Base-by-base conservation (phyloP, 2,797 vertebrate species). In the Merluccius polli region DNA sequence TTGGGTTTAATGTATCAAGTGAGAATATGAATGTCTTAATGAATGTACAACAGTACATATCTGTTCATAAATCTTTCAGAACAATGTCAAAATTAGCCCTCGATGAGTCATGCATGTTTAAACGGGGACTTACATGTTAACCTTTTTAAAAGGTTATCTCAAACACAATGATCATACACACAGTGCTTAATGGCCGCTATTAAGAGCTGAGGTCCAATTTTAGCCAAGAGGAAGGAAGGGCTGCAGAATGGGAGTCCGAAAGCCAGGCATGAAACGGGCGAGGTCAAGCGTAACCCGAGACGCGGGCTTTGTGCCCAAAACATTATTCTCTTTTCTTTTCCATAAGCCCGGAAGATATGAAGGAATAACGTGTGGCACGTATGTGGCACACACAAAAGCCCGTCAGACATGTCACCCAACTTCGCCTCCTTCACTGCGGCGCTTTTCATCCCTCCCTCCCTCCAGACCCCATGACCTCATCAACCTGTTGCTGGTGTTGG, bases 191-290 rank as follows among this genome's bases (percentile, higher is more conserved):
- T 90, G 90, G 90, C 91, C 84, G 91, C 89, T 81, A 84, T 81
- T 30, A 21, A 77, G 78, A 79, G 80, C 79, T 16, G 32, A 75
- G 36, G 78, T 84, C 83, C 90, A 89, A 86, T 90, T 94, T 91
- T 92, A 93, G 91, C 86, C 2, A 29, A 83, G 78, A 84, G 93
- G 91, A 92, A 94, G 92, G 91, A 93, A 93, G 90, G 89, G 88
- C 86, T 86, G 82, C 85, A 89, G 89, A 89, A 88, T 69, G 74
- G 83, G 75, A 87, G 85, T 85, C 75, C 69, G 1, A 77, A 78
- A 85, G 84, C 85, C 85, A 16, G 83, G 13, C 78, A 70, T 83
- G 77, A 77, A 88, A 89, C 85, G 87, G 90, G 90, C 16, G 0
- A 77, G 77, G 78, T 78, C 63, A 3, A 71, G 78, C 75, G 77